Evolutionary conservation across 1,140 invertebrate genomes (phyloP), one percentile per base, ranked within the genome.

Genomic region (Trichonephila clavata): DNA sequence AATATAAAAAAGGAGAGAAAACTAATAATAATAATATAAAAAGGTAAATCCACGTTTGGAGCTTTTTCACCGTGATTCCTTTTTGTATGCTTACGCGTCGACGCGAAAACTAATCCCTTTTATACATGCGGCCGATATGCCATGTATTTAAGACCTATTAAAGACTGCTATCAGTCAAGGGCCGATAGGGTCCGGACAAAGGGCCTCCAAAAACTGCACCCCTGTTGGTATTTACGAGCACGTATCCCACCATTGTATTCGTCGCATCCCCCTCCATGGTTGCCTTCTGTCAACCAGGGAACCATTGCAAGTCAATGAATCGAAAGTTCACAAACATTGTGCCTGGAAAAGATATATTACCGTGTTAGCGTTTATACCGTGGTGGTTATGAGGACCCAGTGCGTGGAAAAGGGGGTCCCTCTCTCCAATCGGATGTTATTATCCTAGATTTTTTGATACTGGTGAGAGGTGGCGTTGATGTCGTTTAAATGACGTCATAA

Each of bases 141-240:
- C 92, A 93, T 93, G 92, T 93, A 93, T 93, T 93, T 93, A 93
- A 93, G 92, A 57, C 92, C 92, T 93, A 93, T 93, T 93, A 93
- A 93, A 93, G 90, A 86, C 92, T 88, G 92, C 92, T 93, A 93
- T 93, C 92, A 93, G 92, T 93, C 92, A 93, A 93, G 92, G 92
- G 92, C 63, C 86, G 92, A 86, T 88, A 86, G 92, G 92, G 63
- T 21, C 57, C 21, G 3, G 10, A 93, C 86, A 93, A 89, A 80
- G 39, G 60, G 27, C 50, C 50, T 24, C 84, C 27, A 43, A 63
- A 39, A 65, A 39, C 80, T 60, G n/a, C 81, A 80, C 90, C 90
- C 59, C 90, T 92, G 90, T 92, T 86, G 83, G 90, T 86, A 86
- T 92, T 92, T 86, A 92, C 81, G 83, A 92, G 90, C 90, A 92